These are phyloP conservation scores for Pseudeuparius sepicola DNA, from an alignment of 2,888 invertebrate species.

Conservation along the genomic window DNA sequence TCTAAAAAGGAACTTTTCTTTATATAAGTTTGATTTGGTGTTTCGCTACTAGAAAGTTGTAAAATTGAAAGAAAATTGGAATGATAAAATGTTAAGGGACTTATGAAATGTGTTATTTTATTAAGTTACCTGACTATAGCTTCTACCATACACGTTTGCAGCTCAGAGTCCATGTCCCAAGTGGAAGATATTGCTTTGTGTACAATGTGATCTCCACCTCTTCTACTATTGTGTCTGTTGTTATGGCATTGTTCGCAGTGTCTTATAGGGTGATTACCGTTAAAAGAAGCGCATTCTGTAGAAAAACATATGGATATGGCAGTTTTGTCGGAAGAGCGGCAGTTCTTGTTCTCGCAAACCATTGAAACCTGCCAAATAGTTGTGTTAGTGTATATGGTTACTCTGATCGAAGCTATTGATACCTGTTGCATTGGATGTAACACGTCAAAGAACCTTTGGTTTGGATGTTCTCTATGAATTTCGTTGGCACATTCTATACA, in stretches of 20 bases:
- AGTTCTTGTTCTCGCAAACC: slow-evolving; percentile 74
- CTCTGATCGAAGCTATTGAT: slow-evolving; percentile 81
- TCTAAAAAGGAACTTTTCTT: slow-evolving; percentile 1
- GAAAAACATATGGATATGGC: slow-evolving; percentile 95
- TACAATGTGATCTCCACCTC: slow-evolving; percentile 83
- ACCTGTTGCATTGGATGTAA: slow-evolving; percentile 90
- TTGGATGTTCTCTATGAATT: slow-evolving; percentile 78
- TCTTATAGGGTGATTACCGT: slow-evolving; percentile 91
- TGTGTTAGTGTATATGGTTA: no score
- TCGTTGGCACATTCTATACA: slow-evolving; percentile 95
- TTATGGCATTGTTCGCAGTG: slow-evolving; percentile 86
- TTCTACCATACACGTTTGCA: slow-evolving; percentile 89
- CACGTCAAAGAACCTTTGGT: slow-evolving; percentile 77
- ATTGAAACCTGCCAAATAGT: no score
- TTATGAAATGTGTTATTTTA: no score
- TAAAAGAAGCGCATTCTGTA: slow-evolving; percentile 91
- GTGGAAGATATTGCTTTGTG: slow-evolving; percentile 80
- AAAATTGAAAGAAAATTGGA: no score
- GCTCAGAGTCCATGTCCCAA: slow-evolving; percentile 83
- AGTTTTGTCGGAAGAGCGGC: slow-evolving; percentile 80
- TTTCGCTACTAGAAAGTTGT: no score
- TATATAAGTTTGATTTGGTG: no score
- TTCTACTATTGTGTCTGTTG: slow-evolving; percentile 75
- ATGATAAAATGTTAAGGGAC: no score
- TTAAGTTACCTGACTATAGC: slow-evolving; percentile 83